Base-by-base conservation (phyloP, 2,888 invertebrate genomes). In the Achlya flavicornis region DNA sequence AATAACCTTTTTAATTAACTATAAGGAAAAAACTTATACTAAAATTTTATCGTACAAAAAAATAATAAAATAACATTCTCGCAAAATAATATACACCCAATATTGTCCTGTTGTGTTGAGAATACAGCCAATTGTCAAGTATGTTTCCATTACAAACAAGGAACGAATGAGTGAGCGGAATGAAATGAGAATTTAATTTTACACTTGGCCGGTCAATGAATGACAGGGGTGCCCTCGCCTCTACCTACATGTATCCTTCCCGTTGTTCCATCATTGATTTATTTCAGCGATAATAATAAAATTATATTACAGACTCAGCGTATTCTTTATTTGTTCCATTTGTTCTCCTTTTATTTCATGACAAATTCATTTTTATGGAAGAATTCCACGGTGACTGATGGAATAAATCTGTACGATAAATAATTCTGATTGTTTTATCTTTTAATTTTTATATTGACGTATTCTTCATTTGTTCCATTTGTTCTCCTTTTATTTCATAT, bases 121-220 rank as follows among this genome's bases (percentile, higher is more conserved):
- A 41, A 59, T 16, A n/a, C 41, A 60, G 63, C 62, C 67, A 69
- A 66, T 66, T 71, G 67, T 68, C 68, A 67, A 73, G 70, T 72
- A 68, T 72, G 71, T 76, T 73, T 73, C 76, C 69, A 74, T 73
- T 71, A 69, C 69, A 69, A 67, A 67, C 65, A 66, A 68, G 68
- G 60, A 67, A 66, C 14, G 65, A 46, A 63, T 32, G 61, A 68
- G 57, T 70, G 67, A 69, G 70, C 53, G 76, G 78, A 77, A 80
- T 78, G 74, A 78, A 41, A 83, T 79, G 77, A 81, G 83, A 81
- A 83, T 86, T 86, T 85, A 84, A 87, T 87, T 86, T 86, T 84
- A 86, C 86, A 87, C 80, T 81, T 80, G 79, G 83, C 79, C 75
- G 83, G 72, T 72, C 79, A 74, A 74, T 78, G 80, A 77, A 75